Evolutionary conservation across 2,888 invertebrate species (phyloP).

Genomic region (Lacanobia wlatinum): DNA sequence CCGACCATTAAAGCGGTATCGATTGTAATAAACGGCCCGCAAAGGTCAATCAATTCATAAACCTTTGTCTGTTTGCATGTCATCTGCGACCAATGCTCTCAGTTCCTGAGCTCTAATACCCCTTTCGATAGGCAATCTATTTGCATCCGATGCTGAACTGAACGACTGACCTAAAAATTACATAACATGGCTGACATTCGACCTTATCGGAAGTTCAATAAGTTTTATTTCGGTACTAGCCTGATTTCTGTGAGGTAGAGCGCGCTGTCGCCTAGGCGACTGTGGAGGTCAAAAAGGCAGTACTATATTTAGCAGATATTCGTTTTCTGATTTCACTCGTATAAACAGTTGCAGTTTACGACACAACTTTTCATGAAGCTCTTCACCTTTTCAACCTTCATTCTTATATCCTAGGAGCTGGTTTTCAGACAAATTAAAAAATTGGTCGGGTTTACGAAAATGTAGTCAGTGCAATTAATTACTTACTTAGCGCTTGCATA

Average conservation of each 20-base stretch:
- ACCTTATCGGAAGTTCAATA: slow-evolving; percentile 32
- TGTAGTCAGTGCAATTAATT: no score
- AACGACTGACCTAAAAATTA: slow-evolving; percentile 25
- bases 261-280: slow-evolving; percentile 1
- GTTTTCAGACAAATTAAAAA: no score
- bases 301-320: slow-evolving; percentile 2
- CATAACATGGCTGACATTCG: slow-evolving; percentile 23
- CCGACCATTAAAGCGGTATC: no score
- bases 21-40: neutral
- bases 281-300: neutral
- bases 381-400: neutral
- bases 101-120: slow-evolving; percentile 8
- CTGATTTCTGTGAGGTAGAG: slow-evolving; percentile 21
- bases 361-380: neutral
- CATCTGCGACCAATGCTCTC: slow-evolving; percentile 14
- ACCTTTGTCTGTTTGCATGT: neutral
- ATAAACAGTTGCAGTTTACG: neutral
- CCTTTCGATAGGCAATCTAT: slow-evolving; percentile 25
- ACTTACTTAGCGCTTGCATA: no score
- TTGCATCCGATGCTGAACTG: slow-evolving; percentile 12
- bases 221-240: slow-evolving; percentile 34
- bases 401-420: neutral
- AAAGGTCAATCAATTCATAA: neutral
- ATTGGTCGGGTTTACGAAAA: no score
- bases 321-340: neutral